phyloP scores from a whole-genome alignment of 1,140 invertebrate genomes.

The Bacillus rossius region DNA sequence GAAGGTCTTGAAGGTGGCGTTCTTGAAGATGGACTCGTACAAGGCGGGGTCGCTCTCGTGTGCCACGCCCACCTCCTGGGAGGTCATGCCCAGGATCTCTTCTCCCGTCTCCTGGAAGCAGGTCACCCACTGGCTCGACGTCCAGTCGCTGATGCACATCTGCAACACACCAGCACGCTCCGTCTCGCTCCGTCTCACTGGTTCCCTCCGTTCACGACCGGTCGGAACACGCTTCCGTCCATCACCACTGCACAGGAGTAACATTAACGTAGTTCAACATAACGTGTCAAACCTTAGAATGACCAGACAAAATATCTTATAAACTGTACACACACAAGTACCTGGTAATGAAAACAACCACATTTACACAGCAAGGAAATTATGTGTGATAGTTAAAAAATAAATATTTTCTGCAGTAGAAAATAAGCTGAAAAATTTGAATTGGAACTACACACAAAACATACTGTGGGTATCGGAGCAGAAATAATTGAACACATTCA shows the following conservation, averaged over 20 bases:
- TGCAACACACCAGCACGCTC: conserved; percentile 34
- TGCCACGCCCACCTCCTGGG: conserved; percentile 70
- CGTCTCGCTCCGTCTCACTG: not conserved
- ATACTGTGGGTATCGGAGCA: too few relatives aligned
- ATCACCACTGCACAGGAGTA: not conserved
- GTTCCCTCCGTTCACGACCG: not conserved
- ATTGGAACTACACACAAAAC: too few relatives aligned
- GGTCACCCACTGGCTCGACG: conserved; percentile 79
- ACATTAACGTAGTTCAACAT: not conserved
- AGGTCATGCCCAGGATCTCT: conserved; percentile 64
- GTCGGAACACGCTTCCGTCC: not conserved
- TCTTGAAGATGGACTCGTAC: conserved; percentile 57
- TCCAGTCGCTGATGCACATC: conserved; percentile 75
- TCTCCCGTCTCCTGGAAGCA: conserved; percentile 87
- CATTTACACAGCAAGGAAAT: too few relatives aligned
- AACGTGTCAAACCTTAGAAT: not conserved
- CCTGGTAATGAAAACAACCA: too few relatives aligned
- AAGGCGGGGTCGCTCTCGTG: conserved; percentile 55
- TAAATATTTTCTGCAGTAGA: too few relatives aligned
- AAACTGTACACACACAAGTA: not conserved
- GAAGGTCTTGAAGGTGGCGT: conserved; percentile 72
- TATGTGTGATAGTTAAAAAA: too few relatives aligned
- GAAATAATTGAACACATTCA: too few relatives aligned
- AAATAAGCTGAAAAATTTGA: too few relatives aligned
- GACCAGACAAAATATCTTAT: not conserved